A percentile compares a stretch with the other conserved stretches of the same genome.
These are phyloP conservation scores for Ctenosaura bakeri DNA, from an alignment of 2,797 vertebrate genomes.

Conservation along the genomic window DNA sequence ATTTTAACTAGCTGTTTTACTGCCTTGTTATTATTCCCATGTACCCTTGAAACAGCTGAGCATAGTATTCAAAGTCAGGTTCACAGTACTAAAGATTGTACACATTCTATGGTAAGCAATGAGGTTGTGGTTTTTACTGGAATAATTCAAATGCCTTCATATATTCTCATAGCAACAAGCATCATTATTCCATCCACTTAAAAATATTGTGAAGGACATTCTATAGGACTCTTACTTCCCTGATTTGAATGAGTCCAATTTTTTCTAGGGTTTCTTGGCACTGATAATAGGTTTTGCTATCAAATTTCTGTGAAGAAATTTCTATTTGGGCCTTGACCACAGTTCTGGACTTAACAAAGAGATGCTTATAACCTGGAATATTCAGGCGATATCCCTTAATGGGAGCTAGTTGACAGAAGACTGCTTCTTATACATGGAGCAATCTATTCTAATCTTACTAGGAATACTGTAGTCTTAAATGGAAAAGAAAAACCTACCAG, in stretches of 20 bases:
- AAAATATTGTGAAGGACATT: background rate
- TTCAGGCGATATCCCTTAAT: background rate
- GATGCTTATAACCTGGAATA: background rate
- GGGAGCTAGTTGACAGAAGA: background rate
- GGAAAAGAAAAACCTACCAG: background rate
- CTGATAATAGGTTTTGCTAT: background rate
- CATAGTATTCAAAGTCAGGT: constrained; percentile 5
- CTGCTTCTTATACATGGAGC: background rate
- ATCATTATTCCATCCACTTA: background rate
- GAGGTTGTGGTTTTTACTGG: background rate
- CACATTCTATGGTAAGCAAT: background rate
- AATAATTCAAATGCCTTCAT: background rate
- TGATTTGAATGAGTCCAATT: constrained; percentile 24
- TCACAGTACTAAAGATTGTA: background rate
- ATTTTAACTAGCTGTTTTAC: background rate
- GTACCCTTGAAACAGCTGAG: background rate
- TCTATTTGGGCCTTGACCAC: too few relatives aligned
- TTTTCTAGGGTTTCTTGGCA: background rate
- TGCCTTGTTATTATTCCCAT: background rate
- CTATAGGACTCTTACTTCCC: background rate
- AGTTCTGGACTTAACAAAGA: background rate
- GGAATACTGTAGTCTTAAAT: background rate
- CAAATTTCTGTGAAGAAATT: background rate
- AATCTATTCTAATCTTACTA: too few relatives aligned
- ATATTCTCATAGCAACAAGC: background rate